Conservation (phyloP, 92 coral and sea anemone species). For the Porites rus region DNA sequence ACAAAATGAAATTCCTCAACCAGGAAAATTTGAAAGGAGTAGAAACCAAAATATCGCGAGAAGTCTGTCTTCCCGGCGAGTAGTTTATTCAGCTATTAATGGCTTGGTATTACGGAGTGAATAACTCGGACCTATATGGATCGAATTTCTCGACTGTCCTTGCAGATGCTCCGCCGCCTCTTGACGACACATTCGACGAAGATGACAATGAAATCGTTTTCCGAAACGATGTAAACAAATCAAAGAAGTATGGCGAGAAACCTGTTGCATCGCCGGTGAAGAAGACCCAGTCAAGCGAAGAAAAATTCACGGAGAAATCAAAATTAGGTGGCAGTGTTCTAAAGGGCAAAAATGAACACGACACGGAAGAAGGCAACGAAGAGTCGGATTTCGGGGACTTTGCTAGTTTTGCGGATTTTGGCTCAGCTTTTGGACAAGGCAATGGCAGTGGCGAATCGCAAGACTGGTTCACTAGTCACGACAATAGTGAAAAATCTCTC, state of each 20-base stretch:
- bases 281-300: constrained; percentile 7
- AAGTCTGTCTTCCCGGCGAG: constrained; percentile 37
- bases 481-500: neutral
- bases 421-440: constrained; percentile 40
- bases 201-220: constrained; percentile 91
- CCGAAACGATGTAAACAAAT: constrained; percentile 58
- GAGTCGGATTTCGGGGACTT: constrained; percentile 71
- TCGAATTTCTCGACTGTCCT: constrained; percentile 94
- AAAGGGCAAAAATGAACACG: constrained; percentile 2
- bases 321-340: neutral
- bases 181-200: constrained; percentile 86
- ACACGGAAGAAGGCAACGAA: neutral
- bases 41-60: neutral
- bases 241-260: constrained; percentile 45
- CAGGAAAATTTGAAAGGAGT: neutral
- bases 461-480: constrained; percentile 20
- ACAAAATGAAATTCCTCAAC: neutral
- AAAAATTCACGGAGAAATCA: constrained; percentile 29
- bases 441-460: constrained; percentile 3
- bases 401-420: constrained; percentile 67
- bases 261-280: constrained; percentile 34
- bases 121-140: constrained; percentile 91
- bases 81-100: constrained; percentile 41
- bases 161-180: constrained; percentile 99
- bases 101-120: constrained; percentile 79